Percentiles rank a stretch among this genome's conserved stretches.
Evolutionary conservation across 1,140 invertebrate genomes (phyloP).

Genomic region (Brachionus asplanchnoidis): DNA sequence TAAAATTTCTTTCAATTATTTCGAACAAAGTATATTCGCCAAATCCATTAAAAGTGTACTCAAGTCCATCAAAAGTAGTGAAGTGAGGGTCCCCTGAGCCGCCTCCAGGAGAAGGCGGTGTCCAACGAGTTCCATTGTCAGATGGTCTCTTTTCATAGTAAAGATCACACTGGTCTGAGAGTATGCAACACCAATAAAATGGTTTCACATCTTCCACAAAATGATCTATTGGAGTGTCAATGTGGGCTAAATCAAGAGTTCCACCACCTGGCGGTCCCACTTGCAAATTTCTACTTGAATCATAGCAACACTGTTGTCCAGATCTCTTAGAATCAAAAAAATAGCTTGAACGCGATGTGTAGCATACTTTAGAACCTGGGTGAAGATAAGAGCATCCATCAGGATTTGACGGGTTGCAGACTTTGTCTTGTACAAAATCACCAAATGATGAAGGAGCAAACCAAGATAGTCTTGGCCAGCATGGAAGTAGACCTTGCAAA

Average conservation of each 20-base stretch:
- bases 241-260: background rate
- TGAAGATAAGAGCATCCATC: background rate
- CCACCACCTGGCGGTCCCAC: background rate
- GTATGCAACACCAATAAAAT: background rate
- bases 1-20: conserved; percentile 6
- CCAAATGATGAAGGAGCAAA: background rate
- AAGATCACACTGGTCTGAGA: background rate
- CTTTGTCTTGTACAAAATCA: background rate
- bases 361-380: background rate
- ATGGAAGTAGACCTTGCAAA: background rate
- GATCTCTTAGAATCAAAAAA: background rate
- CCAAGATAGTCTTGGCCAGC: background rate
- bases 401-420: background rate
- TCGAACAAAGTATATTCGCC: conserved; percentile 80
- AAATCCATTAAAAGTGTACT: conserved; percentile 90
- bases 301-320: conserved; percentile 8
- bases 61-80: conserved; percentile 78
- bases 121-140: background rate
- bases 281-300: background rate
- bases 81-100: conserved; percentile 90
- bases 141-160: conserved; percentile 6
- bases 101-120: conserved; percentile 52
- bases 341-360: background rate
- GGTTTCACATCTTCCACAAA: background rate
- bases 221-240: background rate